Evolutionary conservation across 2,113 vertebrate genomes (phyloP).

Genomic region (Saccopteryx leptura): DNA sequence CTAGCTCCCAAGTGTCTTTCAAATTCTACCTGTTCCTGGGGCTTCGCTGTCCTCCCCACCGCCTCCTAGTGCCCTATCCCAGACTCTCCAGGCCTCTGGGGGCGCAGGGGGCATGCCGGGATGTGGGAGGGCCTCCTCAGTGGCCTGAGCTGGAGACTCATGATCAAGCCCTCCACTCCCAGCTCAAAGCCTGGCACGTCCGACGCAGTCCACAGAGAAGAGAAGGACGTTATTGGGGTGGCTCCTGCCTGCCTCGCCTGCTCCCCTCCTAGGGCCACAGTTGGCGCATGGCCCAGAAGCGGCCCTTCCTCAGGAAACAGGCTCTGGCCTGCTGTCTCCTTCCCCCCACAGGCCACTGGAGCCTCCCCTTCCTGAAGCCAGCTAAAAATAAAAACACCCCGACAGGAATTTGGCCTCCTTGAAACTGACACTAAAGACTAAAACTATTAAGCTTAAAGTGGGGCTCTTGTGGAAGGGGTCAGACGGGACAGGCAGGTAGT

Average conservation of each 20-base stretch:
- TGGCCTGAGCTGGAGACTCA: not conserved
- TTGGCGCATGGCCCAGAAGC: not conserved
- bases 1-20: not conserved
- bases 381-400: constrained; percentile 81
- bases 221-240: not conserved
- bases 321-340: not conserved
- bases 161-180: not conserved
- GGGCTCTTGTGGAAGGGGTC: not conserved
- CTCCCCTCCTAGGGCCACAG: not conserved
- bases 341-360: not conserved
- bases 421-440: constrained; percentile 50
- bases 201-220: not conserved
- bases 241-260: not conserved
- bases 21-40: not conserved
- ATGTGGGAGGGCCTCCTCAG: not conserved
- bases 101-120: not conserved
- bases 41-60: accelerated
- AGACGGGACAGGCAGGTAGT: not conserved
- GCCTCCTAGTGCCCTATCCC: accelerated
- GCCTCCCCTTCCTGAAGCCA: constrained; percentile 70
- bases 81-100: not conserved
- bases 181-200: not conserved
- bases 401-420: constrained; percentile 66
- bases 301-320: constrained; percentile 74
- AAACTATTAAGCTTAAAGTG: constrained; percentile 23